Percentiles rank a stretch among this genome's conserved stretches.
These are phyloP conservation scores for Rhingia rostrata DNA, from an alignment of 2,888 invertebrate species.

Conservation along the genomic window DNA sequence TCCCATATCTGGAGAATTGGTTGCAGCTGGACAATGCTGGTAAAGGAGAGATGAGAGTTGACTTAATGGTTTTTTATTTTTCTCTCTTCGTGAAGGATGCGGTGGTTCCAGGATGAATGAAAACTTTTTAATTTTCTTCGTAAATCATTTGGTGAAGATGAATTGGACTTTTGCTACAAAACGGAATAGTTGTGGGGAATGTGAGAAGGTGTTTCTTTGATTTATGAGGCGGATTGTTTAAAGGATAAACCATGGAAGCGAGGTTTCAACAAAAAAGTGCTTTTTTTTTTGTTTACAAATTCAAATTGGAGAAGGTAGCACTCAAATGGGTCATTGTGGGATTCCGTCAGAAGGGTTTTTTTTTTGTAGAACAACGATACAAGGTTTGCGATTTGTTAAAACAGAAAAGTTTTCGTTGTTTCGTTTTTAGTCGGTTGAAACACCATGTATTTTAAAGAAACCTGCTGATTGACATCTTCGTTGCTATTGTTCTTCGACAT, in stretches of 20 bases:
- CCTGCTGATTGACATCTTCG: no score
- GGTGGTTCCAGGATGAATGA: constrained; percentile 2
- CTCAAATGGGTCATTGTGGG: no score
- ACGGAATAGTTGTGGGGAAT: not conserved
- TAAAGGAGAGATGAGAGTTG: constrained; percentile 3
- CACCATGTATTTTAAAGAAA: no score
- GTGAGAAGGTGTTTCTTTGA: not conserved
- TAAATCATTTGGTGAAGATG: constrained; percentile 17
- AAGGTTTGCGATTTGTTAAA: no score
- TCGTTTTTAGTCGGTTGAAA: no score
- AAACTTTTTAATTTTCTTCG: constrained; percentile 34
- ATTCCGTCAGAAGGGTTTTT: no score
- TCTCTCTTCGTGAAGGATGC: not conserved
- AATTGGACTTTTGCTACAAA: constrained; percentile 10
- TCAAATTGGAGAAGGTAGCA: no score
- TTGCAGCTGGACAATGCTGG: constrained; percentile 18
- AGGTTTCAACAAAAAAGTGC: no score
- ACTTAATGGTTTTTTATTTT: constrained; percentile 40
- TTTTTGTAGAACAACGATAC: no score
- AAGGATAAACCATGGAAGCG: not conserved
- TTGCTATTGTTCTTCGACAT: no score
- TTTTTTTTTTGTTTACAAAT: no score
- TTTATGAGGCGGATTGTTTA: not conserved
- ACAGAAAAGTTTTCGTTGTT: no score
- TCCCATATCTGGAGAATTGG: constrained; percentile 43